Evolutionary conservation across 2,888 invertebrate genomes (phyloP), one percentile per base, ranked within the genome.

Genomic region (Harmothoe impar): DNA sequence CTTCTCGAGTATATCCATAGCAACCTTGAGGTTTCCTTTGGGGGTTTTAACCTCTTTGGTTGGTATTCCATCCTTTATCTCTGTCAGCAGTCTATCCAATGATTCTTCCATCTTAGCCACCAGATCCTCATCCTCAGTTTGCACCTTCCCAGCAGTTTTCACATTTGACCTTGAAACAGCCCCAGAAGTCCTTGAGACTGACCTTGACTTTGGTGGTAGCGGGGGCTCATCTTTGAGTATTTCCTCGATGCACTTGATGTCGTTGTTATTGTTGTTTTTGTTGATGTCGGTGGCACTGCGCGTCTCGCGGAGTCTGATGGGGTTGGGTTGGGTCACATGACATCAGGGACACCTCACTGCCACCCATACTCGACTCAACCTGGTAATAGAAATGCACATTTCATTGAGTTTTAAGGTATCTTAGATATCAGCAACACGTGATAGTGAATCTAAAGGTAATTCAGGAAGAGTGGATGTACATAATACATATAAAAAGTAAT

Each of bases 211-310:
- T 35, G 81, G 23, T 81, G 81, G 20, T 35, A 7, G 17, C 0
- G 81, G 33, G 12, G 81, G 33, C 0, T 81, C 81, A n/a, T 35
- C 81, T 35, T 7, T 81, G 23, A 81, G 81, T 15, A 81, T 81
- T 33, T 81, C 81, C 81, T 81, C 81, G 3, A 81, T 81, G 20
- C 15, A 20, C 23, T 81, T 33, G 81, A 3, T 77, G 5, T 33
- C 7, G 43, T 35, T 12, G n/a, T 43, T 81, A 17, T 81, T n/a
- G 3, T 33, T 43, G 43, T 81, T 77, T 17, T 81, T 15, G 81
- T 81, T 15, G n/a, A 17, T n/a, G 43, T 81, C 43, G 43, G 81
- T 20, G 35, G 81, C 81, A 81, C 81, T 81, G 17, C 43, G 81
- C 7, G 81, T 43, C 35, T 81, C 43, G 43, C 81, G 81, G 23